Percentiles rank a stretch among this genome's conserved stretches.
These are phyloP conservation scores for Chaenodraco wilsoni DNA, from an alignment of 2,797 vertebrate genomes.

Conservation along the genomic window DNA sequence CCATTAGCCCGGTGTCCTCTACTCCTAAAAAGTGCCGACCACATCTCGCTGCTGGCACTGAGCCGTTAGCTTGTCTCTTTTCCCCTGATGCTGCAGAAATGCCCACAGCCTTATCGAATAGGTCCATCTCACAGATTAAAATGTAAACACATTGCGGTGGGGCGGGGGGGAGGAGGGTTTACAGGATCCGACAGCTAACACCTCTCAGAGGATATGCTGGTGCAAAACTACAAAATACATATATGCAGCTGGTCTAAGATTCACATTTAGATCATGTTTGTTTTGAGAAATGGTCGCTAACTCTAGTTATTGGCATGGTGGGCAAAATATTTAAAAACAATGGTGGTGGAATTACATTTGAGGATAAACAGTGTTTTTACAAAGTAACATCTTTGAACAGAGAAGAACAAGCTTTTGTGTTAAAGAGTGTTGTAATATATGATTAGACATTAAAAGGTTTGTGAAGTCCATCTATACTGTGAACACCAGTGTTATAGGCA, in stretches of 20 bases:
- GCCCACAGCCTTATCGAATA: slow-evolving; percentile 68
- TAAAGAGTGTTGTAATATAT: background rate
- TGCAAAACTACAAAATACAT: slow-evolving; percentile 13
- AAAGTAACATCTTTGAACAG: background rate
- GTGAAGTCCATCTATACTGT: background rate
- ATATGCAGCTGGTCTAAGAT: slow-evolving; percentile 15
- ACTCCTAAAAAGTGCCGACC: slow-evolving; percentile 43
- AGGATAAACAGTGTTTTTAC: background rate
- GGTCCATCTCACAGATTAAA: slow-evolving; percentile 73
- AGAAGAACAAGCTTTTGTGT: no score
- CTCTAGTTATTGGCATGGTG: background rate
- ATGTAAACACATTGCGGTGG: slow-evolving; percentile 73
- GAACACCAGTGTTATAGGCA: background rate
- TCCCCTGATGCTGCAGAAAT: slow-evolving; percentile 63
- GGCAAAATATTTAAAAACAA: background rate
- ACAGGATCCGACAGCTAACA: slow-evolving; percentile 44
- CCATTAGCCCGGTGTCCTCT: slow-evolving; percentile 63
- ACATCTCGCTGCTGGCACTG: slow-evolving; percentile 57
- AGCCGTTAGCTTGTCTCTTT: slow-evolving; percentile 48
- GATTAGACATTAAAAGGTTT: background rate
- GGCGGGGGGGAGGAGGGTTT: slow-evolving; percentile 45
- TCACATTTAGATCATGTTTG: slow-evolving; percentile 20
- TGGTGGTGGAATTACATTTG: background rate
- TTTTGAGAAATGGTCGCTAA: slow-evolving; percentile 2
- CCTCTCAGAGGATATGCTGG: slow-evolving; percentile 44